Base-by-base conservation (phyloP, 2,888 invertebrate genomes). In the Agonopterix subpropinquella region DNA sequence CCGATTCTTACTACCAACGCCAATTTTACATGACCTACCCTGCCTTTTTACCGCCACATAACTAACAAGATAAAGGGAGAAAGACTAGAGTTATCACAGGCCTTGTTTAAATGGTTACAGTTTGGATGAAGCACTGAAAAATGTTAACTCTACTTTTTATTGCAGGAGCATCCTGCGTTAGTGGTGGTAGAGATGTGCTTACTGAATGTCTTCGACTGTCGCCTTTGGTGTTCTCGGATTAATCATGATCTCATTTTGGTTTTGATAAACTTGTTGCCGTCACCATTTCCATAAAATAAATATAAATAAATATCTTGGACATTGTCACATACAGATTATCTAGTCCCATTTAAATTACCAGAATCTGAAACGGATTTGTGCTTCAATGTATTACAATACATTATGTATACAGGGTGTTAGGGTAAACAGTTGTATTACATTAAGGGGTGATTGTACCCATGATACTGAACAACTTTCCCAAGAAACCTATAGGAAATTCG, bases 101-200 rank as follows among this genome's bases (percentile, higher is more conserved):
- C 70, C 76, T 55, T 11, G 0, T 11, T 63, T 64, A 49, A 50
- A 49, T 77, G 78, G 80, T 49, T 36, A 45, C 46, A 48, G 55
- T 57, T 62, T 61, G 65, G 61, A 64, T 61, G 60, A 70, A 73
- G 65, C 69, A 55, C 79, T 77, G 79, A 82, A 83, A 28, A 80
- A 72, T 72, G 56, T 77, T 73, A 73, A 73, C 72, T 75, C 68
- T 71, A 71, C 65, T 73, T 80, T 80, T 84, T 81, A 84, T 72
- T 76, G 63, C 74, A 53, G 60, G 58, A 62, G 61, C 81, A 80
- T 87, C 81, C 85, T 84, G 80, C 58, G 13, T 11, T 53, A 59
- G 59, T 57, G 58, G 28, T 56, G 59, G 65, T 51, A 43, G 55
- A 54, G 51, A 53, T 52, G 50, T 48, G 48, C 47, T 50, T 47